Conservation (phyloP, 2,888 invertebrate genomes). For the Malthinus flaveolus region DNA sequence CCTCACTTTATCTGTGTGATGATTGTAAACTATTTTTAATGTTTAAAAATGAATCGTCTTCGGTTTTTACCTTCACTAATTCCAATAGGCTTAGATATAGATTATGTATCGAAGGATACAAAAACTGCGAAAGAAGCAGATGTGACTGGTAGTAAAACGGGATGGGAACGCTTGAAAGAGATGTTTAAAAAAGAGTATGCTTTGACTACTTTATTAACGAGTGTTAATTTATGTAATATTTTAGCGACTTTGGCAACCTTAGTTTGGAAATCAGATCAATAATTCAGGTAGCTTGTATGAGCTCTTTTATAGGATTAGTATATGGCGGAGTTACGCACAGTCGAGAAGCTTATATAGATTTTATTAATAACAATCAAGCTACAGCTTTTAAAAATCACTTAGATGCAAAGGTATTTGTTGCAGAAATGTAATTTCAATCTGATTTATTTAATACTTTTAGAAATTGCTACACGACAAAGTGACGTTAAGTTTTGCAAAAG, state of each 20-base stretch:
- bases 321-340: slow-evolving; percentile 69
- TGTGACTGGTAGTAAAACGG: slow-evolving; percentile 20
- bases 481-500: slow-evolving; percentile 69
- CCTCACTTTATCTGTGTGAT: background rate
- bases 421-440: background rate
- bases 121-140: slow-evolving; percentile 21
- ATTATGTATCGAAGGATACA: slow-evolving; percentile 22
- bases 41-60: background rate
- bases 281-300: slow-evolving; percentile 62
- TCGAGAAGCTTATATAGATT: slow-evolving; percentile 63
- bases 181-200: slow-evolving; percentile 25
- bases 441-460: slow-evolving; percentile 51
- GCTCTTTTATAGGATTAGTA: slow-evolving; percentile 64
- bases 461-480: slow-evolving; percentile 72
- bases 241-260: slow-evolving; percentile 66
- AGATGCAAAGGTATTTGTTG: slow-evolving; percentile 65
- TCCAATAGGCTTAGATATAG: slow-evolving; percentile 13
- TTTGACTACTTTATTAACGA: background rate
- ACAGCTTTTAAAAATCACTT: slow-evolving; percentile 66
- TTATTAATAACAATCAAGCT: slow-evolving; percentile 75
- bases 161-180: slow-evolving; percentile 24
- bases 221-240: slow-evolving; percentile 39
- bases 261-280: slow-evolving; percentile 66
- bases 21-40: background rate
- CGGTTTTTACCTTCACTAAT: background rate